Percentiles rank a stretch among this genome's conserved stretches.
Evolutionary conservation across 2,888 invertebrate genomes (phyloP).

Genomic region (Eilema griseolum): DNA sequence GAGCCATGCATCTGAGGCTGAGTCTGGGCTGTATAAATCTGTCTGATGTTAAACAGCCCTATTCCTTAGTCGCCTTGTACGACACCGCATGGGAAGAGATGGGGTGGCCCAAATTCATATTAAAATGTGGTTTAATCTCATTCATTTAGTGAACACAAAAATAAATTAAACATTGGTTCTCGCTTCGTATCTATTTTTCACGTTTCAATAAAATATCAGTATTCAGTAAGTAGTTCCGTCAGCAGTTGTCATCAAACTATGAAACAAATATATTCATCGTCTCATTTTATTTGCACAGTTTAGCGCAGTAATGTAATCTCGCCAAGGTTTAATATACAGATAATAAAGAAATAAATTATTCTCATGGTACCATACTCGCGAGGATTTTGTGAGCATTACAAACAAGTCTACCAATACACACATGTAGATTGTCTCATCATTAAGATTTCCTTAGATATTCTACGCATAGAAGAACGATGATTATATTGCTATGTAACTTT

Average conservation of each 20-base stretch:
- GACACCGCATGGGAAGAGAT: too few species aligned
- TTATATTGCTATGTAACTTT: conserved; percentile 4
- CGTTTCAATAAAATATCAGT: not conserved
- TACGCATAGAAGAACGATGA: conserved; percentile 4
- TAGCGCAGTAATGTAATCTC: not conserved
- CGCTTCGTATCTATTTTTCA: not conserved
- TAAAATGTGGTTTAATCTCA: too few species aligned
- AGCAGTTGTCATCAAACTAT: not conserved
- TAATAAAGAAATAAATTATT: conserved; percentile 5
- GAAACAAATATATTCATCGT: not conserved
- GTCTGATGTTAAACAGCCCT: too few species aligned
- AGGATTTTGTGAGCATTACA: not conserved
- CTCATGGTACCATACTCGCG: not conserved
- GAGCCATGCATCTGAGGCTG: too few species aligned
- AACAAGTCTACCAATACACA: not conserved
- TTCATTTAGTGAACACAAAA: not conserved
- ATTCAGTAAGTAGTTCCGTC: not conserved
- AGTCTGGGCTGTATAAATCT: too few species aligned
- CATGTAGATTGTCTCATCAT: conserved; percentile 8
- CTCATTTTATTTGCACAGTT: not conserved
- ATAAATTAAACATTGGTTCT: not conserved
- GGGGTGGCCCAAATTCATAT: too few species aligned
- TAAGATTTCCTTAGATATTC: not conserved
- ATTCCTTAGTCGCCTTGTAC: too few species aligned
- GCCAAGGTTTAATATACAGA: conserved; percentile 1